Base-by-base conservation (phyloP, 2,888 invertebrate genomes). In the Dryadula phaetusa region DNA sequence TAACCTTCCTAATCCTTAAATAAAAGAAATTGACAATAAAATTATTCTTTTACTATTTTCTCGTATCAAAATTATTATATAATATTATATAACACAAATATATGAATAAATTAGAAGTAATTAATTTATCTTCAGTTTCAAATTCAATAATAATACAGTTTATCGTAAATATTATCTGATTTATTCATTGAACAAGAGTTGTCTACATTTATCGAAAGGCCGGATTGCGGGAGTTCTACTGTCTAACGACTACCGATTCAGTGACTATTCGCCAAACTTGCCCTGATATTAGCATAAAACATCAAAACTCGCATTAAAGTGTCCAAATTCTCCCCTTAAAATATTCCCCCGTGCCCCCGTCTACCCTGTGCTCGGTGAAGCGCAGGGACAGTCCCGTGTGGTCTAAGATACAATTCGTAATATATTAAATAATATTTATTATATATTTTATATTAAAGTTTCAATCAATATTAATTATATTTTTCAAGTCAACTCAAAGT, bases 291-390 rank as follows among this genome's bases (percentile, higher is more conserved):
- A 91, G 86, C 91, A 91, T 91, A 90, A 90, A 92, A 91, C 90
- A 91, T 92, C 90, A 90, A 83, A 92, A 92, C 86, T 92, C 91
- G 86, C 90, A 91, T 92, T 91, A 90, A 90, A 90, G 85, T 90
- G 89, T 90, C 87, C 87, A 83, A 88, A 87, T 86, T 88, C 81
- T 82, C 84, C 86, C 85, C 84, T 81, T 79, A 73, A 80, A 85
- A 80, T 79, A 78, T 80, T 81, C 83, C 84, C 83, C 81, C 79
- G 76, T 75, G 70, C 77, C 79, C 81, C 81, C 79, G 76, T 78
- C 79, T 75, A 28, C 52, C 28, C 79, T 70, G 80, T 79, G 84
- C 75, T 82, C 86, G 80, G 77, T 81, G 82, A 81, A 81, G 84
- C 83, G 81, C 74, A 76, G 75, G 77, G 76, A 78, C 74, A 75